Base-by-base conservation (phyloP, 2,797 vertebrate genomes). In the Pygocentrus nattereri region DNA sequence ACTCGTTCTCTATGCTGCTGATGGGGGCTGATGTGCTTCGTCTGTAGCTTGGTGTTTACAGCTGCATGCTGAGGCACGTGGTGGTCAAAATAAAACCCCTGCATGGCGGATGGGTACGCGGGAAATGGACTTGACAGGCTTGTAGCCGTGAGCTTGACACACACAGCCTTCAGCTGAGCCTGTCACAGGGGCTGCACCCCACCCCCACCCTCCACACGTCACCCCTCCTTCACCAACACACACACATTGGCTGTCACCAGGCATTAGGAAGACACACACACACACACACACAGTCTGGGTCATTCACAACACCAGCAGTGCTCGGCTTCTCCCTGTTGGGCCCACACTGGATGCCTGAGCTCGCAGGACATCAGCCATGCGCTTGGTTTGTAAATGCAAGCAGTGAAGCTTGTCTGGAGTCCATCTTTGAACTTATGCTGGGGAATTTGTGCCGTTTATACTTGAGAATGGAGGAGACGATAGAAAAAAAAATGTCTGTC, bases 61-160 rank as follows among this genome's bases (percentile, higher is more conserved):
- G 79, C 80, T 73, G 85, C 54, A 7, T 73, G 76, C 18, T 16
- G 15, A 75, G 34, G 34, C 87, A 89, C 68, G 67, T 82, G 88
- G 85, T 16, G 82, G 71, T 77, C 73, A 86, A 86, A 88, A 89
- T 88, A 86, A 84, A 83, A 74, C 1, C 18, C 78, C 65, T 25
- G 52, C 56, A 62, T 71, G 41, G 13, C 34, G 30, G 90, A 91
- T 44, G 83, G 78, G 76, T 65, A 58, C 76, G 88, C 41, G 72
- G 82, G 89, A 90, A 93, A 93, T 90, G 52, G 78, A 88, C 87
- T 80, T 90, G 92, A 92, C 88, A 88, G 87, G 62, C 84, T 86
- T 38, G 62, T 74, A 30, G 21, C 86, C 79, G 56, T 83, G 87
- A 86, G 87, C 76, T 72, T 82, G 82, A 90, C 84, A 82, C 49